phyloP scores from a whole-genome alignment of 2,113 vertebrate genomes.

The Charina bottae region DNA sequence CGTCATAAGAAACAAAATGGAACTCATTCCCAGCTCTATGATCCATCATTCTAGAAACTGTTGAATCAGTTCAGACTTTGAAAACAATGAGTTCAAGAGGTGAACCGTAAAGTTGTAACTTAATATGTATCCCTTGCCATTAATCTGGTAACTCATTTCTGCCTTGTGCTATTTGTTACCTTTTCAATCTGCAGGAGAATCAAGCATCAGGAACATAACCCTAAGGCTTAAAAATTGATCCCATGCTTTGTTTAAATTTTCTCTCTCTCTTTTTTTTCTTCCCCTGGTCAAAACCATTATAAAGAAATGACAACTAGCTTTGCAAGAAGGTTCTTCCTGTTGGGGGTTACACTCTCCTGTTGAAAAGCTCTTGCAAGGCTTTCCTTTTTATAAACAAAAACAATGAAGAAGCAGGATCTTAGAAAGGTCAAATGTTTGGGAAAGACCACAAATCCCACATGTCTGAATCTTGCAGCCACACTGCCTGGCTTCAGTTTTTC shows the following conservation, averaged over 20 bases:
- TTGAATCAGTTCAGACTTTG: conserved; percentile 14
- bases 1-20: not conserved
- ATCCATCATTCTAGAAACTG: not conserved
- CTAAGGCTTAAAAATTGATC: conserved; percentile 36
- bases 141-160: conserved; percentile 52
- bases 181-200: conserved; percentile 39
- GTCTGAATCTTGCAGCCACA: not conserved
- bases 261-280: not conserved
- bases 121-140: conserved; percentile 47
- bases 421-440: conserved; percentile 36
- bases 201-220: conserved; percentile 29
- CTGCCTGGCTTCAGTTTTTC: not conserved
- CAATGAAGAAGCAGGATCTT: conserved; percentile 18
- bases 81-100: conserved; percentile 25
- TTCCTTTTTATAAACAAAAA: not conserved
- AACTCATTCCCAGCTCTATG: not conserved
- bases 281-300: not conserved
- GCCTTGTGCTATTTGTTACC: not conserved
- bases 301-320: not conserved
- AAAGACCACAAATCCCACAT: not conserved
- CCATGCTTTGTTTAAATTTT: conserved; percentile 25
- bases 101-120: conserved; percentile 46
- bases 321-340: conserved; percentile 28
- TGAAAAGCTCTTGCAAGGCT: not conserved
- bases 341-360: conserved; percentile 12